A percentile compares a stretch with the other conserved stretches of the same genome.
These are phyloP conservation scores for Steromphala cineraria DNA, from an alignment of 2,888 invertebrate species.

Conservation along the genomic window DNA sequence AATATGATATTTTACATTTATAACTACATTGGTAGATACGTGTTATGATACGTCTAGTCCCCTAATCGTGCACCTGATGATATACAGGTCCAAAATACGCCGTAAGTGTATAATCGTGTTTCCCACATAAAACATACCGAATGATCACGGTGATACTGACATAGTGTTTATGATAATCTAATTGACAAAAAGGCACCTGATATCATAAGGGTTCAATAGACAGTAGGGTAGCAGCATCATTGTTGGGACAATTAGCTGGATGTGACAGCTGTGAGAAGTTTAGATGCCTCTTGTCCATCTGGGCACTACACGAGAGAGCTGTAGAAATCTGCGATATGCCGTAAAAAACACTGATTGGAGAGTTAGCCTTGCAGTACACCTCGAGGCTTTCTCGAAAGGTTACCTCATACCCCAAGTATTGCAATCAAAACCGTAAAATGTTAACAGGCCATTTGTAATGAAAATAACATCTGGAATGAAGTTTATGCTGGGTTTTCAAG, in stretches of 20 bases:
- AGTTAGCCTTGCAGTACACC: not conserved
- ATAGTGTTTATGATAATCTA: no score
- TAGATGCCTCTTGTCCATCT: not conserved
- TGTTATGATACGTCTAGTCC: no score
- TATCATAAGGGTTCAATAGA: not conserved
- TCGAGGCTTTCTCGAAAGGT: not conserved
- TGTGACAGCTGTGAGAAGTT: not conserved
- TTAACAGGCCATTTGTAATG: not conserved
- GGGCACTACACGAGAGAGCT: not conserved
- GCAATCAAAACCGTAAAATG: slow-evolving; percentile 10
- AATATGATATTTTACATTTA: no score
- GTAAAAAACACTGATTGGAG: not conserved
- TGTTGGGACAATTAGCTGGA: not conserved
- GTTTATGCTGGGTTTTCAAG: not conserved
- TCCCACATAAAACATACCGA: no score
- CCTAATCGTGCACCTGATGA: no score
- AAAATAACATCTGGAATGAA: not conserved
- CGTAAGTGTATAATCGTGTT: no score
- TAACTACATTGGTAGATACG: no score
- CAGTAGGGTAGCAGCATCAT: not conserved
- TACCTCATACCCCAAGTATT: not conserved
- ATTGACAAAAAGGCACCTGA: no score
- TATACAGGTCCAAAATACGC: not conserved
- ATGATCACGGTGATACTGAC: no score
- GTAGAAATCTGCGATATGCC: not conserved